Evolutionary conservation across 2,113 vertebrate species (phyloP), one percentile per base, ranked within the genome.

Genomic region (Amphiprion ocellaris): DNA sequence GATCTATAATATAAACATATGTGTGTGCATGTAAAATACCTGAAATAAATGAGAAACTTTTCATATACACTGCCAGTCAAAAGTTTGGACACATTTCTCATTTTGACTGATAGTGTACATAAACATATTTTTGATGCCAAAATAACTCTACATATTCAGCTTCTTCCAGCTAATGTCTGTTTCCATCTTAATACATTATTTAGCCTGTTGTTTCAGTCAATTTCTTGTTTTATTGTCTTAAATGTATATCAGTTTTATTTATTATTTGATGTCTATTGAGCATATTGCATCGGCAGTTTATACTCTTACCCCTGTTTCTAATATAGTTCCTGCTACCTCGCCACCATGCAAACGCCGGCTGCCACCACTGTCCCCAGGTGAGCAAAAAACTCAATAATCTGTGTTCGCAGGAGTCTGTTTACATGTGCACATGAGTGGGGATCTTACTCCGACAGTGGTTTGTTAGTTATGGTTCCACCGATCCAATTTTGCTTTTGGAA

Each of bases 361-460:
- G 15, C 81, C 90, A 16, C 94, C 94, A 0, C 77, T 86, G 37
- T 94, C 93, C 15, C 94, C 94, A 11, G 83, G 95, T 94, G 55
- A 92, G 91, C 82, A 2, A 30, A 37, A 66, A 7, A 44, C 41
- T 44, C 12, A 10, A 11, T 44, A 23, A 7, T 66, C 16, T 28
- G 46, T 50, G 44, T 37, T 24, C 24, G 33, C n/a, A 12, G 7
- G 15, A 44, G 19, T 7, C 12, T 5, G 3, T 37, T 55, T 60
- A 8, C 3, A 6, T 41, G 54, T 15, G 39, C 39, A 2, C 9
- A 19, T 16, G 52, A 44, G 23, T 24, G 28, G 9, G 56, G 23
- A 37, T 55, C 1, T 44, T 0, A 60, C 24, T 46, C 19, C 41
- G 5, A 0, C 2, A n/a, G 2, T 41, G 46, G 12, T 44, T 11